phyloP scores from a whole-genome alignment of 1,140 invertebrate species.

The Penaeus vannamei region DNA sequence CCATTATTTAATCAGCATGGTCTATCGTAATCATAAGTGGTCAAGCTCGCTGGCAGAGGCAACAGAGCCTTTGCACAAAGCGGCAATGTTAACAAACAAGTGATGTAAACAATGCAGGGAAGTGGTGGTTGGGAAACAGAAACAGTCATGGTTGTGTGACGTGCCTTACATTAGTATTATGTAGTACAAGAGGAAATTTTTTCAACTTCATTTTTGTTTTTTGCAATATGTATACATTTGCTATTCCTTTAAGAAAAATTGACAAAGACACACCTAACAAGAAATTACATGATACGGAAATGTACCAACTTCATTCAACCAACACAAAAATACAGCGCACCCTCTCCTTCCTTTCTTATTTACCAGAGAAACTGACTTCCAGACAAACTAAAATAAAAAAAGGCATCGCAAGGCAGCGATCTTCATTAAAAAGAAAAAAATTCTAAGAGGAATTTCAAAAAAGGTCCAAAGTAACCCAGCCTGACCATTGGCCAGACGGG shows the following conservation, averaged over 20 bases:
- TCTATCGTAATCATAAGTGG: conserved; percentile 56
- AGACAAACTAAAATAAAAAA: conserved; percentile 61
- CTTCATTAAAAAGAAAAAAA: too few relatives aligned
- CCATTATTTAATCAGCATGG: conserved; percentile 47
- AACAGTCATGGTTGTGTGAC: conserved; percentile 32
- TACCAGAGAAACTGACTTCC: conserved; percentile 42
- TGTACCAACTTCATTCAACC: conserved; percentile 63
- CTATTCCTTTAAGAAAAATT: conserved; percentile 66
- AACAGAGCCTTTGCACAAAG: conserved; percentile 27
- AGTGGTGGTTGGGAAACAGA: conserved; percentile 46
- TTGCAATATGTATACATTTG: conserved; percentile 66
- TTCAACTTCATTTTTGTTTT: conserved; percentile 65
- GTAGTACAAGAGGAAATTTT: conserved; percentile 64
- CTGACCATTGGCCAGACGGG: too few relatives aligned
- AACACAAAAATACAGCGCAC: conserved; percentile 64
- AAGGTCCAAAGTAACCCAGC: too few relatives aligned
- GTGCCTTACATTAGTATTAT: conserved; percentile 66
- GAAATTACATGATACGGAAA: conserved; percentile 62
- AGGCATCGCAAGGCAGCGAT: conserved; percentile 4
- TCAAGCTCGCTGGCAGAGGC: conserved; percentile 55
- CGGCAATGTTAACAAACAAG: conserved; percentile 51
- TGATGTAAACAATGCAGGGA: conserved; percentile 55
- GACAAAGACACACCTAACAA: conserved; percentile 66
- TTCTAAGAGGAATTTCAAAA: too few relatives aligned
- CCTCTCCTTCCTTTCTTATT: conserved; percentile 53